Base-by-base conservation (phyloP, 2,113 vertebrate genomes). In the Leuciscus idus region DNA sequence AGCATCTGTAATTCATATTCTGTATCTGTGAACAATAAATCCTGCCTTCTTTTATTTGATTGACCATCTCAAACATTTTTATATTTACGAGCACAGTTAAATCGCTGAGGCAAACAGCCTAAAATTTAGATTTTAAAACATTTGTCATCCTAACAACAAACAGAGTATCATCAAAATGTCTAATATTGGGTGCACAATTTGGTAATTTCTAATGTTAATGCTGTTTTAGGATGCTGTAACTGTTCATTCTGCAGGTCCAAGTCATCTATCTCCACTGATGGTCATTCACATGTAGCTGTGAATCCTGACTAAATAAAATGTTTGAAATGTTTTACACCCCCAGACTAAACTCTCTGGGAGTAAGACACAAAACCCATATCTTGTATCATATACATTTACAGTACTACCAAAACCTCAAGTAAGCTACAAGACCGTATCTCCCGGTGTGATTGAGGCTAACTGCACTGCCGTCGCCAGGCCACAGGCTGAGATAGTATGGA, bases 391-490 rank as follows among this genome's bases (percentile, higher is more conserved):
- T 57, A 62, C 13, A 86, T 83, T 75, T 36, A 15, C 88, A 95
- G 95, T 95, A 55, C 88, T 95, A 23, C 95, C 94, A 30, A 92
- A 94, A 87, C 93, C 94, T 11, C 90, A 93, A 89, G 89, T 95
- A 85, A 93, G n/a, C 88, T 88, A 90, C 15, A 89, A 88, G 88
- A 92, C 89, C 9, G 86, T 84, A 0, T 50, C 93, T 8, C 84
- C 93, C 0, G 94, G 93, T 17, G 84, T 93, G 87, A 93, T 93
- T 0, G 93, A 94, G 87, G 95, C 93, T 1, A 95, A 95, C 92
- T 95, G 95, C 89, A 94, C 93, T 0, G 87, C 93, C 0, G 87
- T 80, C 77, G 92, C 94, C 21, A 92, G 93, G 0, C 95, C 95
- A 0, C 88, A 90, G 0, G 91, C 93, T 0, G 84, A 92, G 79